Percentiles rank a stretch among this genome's conserved stretches.
phyloP scores from a whole-genome alignment of 2,888 invertebrate genomes.

The Pelosia muscerda region DNA sequence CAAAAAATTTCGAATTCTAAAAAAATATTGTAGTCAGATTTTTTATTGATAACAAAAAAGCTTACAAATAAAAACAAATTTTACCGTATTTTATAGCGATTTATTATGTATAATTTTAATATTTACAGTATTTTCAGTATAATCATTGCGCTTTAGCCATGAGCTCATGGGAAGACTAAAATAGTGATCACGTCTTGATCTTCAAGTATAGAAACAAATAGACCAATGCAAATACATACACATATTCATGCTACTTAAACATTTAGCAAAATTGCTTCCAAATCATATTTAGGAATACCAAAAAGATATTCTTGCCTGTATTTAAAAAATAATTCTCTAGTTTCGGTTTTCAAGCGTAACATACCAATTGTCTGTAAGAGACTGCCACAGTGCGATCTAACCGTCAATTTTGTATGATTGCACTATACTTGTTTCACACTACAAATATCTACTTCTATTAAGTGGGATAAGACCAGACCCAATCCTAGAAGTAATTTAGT shows the following conservation, averaged over 20 bases:
- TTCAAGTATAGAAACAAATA: neutral
- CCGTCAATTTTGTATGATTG: too few species aligned
- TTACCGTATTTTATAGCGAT: conserved; percentile 1
- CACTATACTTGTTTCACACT: too few species aligned
- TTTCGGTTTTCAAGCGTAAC: too few species aligned
- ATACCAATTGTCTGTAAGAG: too few species aligned
- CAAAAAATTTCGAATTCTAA: neutral
- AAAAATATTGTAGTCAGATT: neutral
- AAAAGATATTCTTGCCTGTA: too few species aligned
- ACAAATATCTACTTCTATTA: too few species aligned
- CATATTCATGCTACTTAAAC: neutral
- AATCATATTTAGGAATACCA: too few species aligned
- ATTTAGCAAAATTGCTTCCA: neutral
- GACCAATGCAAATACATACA: neutral
- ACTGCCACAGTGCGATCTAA: too few species aligned
- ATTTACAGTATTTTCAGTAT: neutral
- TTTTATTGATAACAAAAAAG: neutral
- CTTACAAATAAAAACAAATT: neutral
- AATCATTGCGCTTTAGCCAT: neutral
- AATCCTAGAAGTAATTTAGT: neutral
- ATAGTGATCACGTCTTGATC: neutral
- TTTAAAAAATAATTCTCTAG: too few species aligned
- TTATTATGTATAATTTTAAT: neutral
- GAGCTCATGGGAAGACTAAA: neutral
- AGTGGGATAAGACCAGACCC: neutral